phyloP scores from a whole-genome alignment of 1,140 invertebrate species.

The Drosophila takahashii region DNA sequence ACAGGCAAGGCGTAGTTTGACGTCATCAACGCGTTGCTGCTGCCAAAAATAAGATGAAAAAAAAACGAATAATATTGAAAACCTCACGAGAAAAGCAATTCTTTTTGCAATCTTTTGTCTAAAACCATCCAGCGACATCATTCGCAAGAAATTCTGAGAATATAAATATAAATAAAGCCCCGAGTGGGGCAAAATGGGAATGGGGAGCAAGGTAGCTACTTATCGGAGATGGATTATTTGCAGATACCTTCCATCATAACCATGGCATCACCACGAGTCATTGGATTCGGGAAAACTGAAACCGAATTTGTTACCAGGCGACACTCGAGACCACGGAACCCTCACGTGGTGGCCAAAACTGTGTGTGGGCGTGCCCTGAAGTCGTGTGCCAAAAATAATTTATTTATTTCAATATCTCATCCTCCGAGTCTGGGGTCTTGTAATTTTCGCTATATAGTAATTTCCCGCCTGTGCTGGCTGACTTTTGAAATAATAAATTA shows the following conservation, averaged over 20 bases:
- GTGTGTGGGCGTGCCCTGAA: conserved; percentile 9
- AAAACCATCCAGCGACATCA: conserved; percentile 66
- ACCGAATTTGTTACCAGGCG: conserved; percentile 44
- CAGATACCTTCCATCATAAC: conserved; percentile 48
- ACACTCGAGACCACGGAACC: conserved; percentile 14
- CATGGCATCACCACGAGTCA: conserved; percentile 41
- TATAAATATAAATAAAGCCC: conserved; percentile 54
- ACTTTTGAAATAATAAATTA: conserved; percentile 60
- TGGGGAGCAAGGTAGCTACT: conserved; percentile 14
- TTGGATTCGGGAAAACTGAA: conserved; percentile 19
- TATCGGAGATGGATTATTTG: conserved; percentile 44
- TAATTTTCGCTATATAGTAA: conserved; percentile 37
- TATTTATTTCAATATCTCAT: conserved; percentile 57
- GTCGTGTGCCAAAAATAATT: conserved; percentile 77
- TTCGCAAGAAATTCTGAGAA: conserved; percentile 56
- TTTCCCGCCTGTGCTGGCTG: conserved; percentile 46
- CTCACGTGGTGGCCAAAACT: conserved; percentile 19
- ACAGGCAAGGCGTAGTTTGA: conserved; percentile 62
- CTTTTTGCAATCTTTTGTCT: conserved; percentile 58
- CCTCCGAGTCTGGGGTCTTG: conserved; percentile 14
- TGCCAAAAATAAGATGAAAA: conserved; percentile 39
- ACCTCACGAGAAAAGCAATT: conserved; percentile 52
- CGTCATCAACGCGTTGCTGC: conserved; percentile 56
- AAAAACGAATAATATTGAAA: conserved; percentile 41
- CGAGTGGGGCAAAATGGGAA: conserved; percentile 4